A percentile compares a stretch with the other conserved stretches of the same genome.
Evolutionary conservation across 2,113 vertebrate species (phyloP).

Genomic region (Cygnus buccinator): DNA sequence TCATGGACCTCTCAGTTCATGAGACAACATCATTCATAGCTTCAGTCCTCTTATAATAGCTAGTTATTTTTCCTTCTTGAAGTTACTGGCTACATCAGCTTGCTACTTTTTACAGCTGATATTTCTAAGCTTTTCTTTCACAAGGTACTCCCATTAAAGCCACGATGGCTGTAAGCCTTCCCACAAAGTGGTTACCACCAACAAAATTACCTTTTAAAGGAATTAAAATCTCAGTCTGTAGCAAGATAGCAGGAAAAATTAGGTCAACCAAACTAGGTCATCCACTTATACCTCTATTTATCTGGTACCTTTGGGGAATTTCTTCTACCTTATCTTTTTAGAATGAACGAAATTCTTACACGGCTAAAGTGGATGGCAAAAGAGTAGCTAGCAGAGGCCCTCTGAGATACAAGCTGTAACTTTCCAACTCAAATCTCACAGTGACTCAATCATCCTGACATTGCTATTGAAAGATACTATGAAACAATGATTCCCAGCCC

Average conservation of each 20-base stretch:
- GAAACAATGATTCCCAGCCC: neutral
- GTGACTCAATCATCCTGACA: neutral
- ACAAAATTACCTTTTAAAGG: constrained; percentile 40
- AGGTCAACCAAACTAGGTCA: constrained; percentile 56
- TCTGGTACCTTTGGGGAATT: constrained; percentile 32
- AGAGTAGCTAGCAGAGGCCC: neutral
- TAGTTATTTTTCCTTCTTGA: neutral
- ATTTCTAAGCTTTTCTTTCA: constrained; percentile 15
- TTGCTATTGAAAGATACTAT: neutral
- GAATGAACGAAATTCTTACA: neutral
- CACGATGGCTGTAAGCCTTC: neutral
- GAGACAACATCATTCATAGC: neutral
- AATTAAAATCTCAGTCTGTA: constrained; percentile 23
- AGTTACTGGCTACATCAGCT: neutral
- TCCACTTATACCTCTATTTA: constrained; percentile 38
- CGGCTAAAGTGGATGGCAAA: neutral
- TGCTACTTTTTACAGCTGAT: neutral
- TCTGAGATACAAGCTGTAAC: neutral
- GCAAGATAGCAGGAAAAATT: constrained; percentile 10
- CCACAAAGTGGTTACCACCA: constrained; percentile 19
- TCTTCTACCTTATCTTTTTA: neutral
- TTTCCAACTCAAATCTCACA: neutral
- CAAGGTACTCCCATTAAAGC: constrained; percentile 2
- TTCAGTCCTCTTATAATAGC: neutral
- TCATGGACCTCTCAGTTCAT: neutral